Percentiles rank a stretch among this genome's conserved stretches.
phyloP scores from a whole-genome alignment of 2,797 vertebrate species.

The Spinus pinus region DNA sequence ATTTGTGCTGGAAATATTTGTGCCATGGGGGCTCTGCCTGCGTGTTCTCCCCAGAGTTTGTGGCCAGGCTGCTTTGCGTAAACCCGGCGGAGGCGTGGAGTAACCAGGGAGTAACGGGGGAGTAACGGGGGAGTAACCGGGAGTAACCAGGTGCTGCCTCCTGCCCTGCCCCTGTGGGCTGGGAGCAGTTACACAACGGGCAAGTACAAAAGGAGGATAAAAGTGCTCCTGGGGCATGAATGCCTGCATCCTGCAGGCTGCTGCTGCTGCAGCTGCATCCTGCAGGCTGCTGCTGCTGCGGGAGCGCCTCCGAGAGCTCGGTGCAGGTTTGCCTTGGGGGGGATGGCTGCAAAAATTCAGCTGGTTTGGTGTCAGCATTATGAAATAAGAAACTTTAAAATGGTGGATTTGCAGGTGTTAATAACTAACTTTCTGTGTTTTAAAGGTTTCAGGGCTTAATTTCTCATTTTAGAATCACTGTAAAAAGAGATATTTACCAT shows the following conservation, averaged over 20 bases:
- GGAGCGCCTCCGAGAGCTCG: background rate
- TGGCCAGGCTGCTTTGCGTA: background rate
- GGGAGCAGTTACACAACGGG: constrained; percentile 64
- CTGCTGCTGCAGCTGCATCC: too few relatives aligned
- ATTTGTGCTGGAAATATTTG: background rate
- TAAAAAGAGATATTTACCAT: background rate
- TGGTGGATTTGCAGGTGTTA: background rate
- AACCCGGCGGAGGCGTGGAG: background rate
- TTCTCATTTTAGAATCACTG: background rate
- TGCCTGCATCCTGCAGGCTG: background rate
- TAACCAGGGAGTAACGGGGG: background rate
- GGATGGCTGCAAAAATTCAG: fast-evolving
- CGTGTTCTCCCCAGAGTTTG: fast-evolving
- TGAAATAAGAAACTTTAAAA: background rate
- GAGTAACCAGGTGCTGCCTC: constrained; percentile 26
- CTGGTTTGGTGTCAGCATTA: background rate
- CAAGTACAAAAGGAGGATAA: constrained; percentile 60
- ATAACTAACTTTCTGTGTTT: background rate
- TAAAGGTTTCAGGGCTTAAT: background rate
- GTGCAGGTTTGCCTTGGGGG: background rate
- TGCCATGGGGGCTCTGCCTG: background rate
- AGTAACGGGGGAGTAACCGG: background rate
- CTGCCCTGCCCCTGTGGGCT: constrained; percentile 17
- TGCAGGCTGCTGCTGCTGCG: background rate
- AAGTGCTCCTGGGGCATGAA: constrained; percentile 20